phyloP scores from a whole-genome alignment of 1,140 invertebrate species.

The Centruroides vittatus region DNA sequence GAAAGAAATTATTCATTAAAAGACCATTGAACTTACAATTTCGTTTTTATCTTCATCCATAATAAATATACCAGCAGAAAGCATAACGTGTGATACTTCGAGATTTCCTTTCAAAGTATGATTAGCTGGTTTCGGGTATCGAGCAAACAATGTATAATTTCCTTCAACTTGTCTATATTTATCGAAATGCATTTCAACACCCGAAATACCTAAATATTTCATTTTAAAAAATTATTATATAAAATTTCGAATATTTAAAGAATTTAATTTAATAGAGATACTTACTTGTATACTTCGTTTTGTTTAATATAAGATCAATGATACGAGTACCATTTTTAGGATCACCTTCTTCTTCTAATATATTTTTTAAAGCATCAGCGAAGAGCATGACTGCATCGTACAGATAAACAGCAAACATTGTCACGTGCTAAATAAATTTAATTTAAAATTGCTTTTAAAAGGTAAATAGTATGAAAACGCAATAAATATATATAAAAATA shows the following conservation, averaged over 20 bases:
- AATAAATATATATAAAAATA: too few relatives aligned
- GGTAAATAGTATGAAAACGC: too few relatives aligned
- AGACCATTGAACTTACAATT: neutral
- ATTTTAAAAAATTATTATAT: too few relatives aligned
- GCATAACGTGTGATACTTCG: slow-evolving; percentile 9
- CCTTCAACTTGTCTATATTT: slow-evolving; percentile 88
- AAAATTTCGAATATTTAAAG: neutral
- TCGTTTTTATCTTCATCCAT: slow-evolving; percentile 3
- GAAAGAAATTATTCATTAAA: neutral
- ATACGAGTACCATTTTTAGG: slow-evolving; percentile 29
- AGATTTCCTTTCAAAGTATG: slow-evolving; percentile 5
- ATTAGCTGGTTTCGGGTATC: slow-evolving; percentile 21
- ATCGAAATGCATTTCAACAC: slow-evolving; percentile 77
- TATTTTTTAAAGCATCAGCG: slow-evolving; percentile 61
- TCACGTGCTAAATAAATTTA: slow-evolving; percentile 48
- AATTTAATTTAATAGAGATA: neutral
- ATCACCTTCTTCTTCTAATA: slow-evolving; percentile 37
- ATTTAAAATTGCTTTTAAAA: slow-evolving; percentile 20
- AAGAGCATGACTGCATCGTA: slow-evolving; percentile 92
- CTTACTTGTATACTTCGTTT: slow-evolving; percentile 17
- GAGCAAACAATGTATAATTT: slow-evolving; percentile 84
- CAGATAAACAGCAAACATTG: slow-evolving; percentile 89
- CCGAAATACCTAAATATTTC: slow-evolving; percentile 61
- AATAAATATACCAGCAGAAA: slow-evolving; percentile 20
- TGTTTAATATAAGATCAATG: slow-evolving; percentile 24